Percentiles rank a stretch among this genome's conserved stretches.
Evolutionary conservation across 2,797 vertebrate species (phyloP).

Genomic region (Hoplostethus mediterraneus): DNA sequence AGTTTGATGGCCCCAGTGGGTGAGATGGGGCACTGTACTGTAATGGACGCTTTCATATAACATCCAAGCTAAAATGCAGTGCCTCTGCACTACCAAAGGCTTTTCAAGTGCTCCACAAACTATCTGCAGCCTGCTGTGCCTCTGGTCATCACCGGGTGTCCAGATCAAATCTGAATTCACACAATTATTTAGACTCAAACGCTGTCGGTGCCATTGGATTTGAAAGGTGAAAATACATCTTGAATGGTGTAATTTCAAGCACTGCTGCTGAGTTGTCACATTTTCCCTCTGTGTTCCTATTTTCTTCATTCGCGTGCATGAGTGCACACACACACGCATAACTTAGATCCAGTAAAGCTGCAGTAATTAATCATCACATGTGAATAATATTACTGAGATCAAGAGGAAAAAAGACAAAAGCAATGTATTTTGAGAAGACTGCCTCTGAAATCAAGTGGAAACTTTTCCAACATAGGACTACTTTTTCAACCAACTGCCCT

Average conservation of each 20-base stretch:
- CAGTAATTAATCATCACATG: neutral
- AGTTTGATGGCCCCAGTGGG: too few relatives aligned
- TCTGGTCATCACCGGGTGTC: too few relatives aligned
- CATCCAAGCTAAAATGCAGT: conserved; percentile 31
- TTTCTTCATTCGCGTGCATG: neutral
- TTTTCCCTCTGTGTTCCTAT: neutral
- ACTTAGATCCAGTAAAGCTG: neutral
- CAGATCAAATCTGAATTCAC: conserved; percentile 15
- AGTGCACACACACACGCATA: neutral
- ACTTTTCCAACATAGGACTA: conserved; percentile 1
- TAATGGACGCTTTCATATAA: too few relatives aligned
- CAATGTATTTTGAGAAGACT: conserved; percentile 6
- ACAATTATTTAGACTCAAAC: conserved; percentile 3
- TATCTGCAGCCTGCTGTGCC: too few relatives aligned
- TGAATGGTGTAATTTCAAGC: conserved; percentile 4
- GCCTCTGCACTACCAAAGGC: conserved; percentile 5
- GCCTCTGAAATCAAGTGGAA: conserved; percentile 15
- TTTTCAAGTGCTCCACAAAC: conserved; percentile 19
- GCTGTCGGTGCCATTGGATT: conserved; percentile 15
- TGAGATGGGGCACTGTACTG: too few relatives aligned
- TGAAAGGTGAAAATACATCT: neutral
- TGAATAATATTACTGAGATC: neutral
- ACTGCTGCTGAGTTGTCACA: neutral
- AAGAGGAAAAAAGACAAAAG: neutral
- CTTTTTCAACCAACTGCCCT: conserved; percentile 54